These are phyloP conservation scores for Trachurus trachurus DNA, from an alignment of 2,797 vertebrate species.

Conservation along the genomic window DNA sequence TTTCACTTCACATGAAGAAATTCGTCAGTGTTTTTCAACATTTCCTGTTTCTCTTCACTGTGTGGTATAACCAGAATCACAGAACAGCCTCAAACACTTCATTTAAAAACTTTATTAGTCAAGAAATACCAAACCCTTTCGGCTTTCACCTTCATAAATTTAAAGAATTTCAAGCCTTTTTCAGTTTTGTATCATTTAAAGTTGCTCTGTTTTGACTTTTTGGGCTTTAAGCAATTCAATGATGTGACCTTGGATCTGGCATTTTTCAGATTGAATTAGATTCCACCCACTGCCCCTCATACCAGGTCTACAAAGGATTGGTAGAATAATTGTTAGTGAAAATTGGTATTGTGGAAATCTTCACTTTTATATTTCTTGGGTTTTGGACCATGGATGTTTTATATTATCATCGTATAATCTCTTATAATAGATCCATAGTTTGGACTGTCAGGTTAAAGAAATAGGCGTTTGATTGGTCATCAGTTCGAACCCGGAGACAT, in stretches of 20 bases:
- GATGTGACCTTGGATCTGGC: neutral
- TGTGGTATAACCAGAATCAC: neutral
- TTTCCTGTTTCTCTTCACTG: neutral
- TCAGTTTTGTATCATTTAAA: neutral
- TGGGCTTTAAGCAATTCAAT: constrained; percentile 7
- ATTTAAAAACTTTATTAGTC: neutral
- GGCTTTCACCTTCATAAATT: neutral
- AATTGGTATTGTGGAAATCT: neutral
- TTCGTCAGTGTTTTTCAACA: neutral
- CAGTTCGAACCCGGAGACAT: neutral
- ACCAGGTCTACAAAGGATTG: neutral
- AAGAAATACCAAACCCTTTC: neutral
- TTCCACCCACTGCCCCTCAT: neutral
- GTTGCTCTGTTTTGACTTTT: neutral
- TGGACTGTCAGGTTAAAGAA: neutral
- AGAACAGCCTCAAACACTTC: neutral
- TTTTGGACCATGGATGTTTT: neutral
- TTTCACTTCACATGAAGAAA: neutral
- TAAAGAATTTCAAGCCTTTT: neutral
- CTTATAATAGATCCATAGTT: no score
- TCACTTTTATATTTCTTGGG: neutral
- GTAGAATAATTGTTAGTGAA: neutral
- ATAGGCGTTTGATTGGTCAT: neutral
- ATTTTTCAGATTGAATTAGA: neutral
- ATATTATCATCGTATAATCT: no score